Conservation (phyloP, 1,140 invertebrate species). For the Calliopsis andreniformis region DNA sequence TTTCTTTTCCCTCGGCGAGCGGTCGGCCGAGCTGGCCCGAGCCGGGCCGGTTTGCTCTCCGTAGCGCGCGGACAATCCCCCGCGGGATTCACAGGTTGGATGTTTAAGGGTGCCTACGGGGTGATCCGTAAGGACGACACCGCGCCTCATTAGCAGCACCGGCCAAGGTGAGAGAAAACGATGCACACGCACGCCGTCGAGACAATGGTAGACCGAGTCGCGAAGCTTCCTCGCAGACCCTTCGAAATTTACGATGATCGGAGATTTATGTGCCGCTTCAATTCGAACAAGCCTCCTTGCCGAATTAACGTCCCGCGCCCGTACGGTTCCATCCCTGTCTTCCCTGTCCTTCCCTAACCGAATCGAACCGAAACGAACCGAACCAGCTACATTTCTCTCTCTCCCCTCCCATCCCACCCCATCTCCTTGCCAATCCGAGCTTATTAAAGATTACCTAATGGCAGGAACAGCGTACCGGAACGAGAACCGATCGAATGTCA, state of each 20-base stretch:
- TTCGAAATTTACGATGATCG: constrained; percentile 46
- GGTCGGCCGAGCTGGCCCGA: neutral
- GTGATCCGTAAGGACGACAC: constrained; percentile 63
- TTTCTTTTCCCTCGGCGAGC: constrained; percentile 32
- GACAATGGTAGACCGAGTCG: constrained; percentile 33
- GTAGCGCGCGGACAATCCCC: constrained; percentile 30
- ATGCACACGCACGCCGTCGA: constrained; percentile 8
- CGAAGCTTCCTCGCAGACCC: neutral
- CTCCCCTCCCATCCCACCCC: too few species aligned
- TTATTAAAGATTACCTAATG: too few species aligned
- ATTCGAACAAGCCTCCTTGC: constrained; percentile 26
- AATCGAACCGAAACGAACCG: neutral
- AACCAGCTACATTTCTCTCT: neutral
- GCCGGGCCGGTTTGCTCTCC: constrained; percentile 31
- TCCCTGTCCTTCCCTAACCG: neutral
- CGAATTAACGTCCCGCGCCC: constrained; percentile 29
- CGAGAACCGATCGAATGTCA: constrained; percentile 30
- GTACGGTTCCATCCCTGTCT: constrained; percentile 25
- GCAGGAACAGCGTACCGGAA: constrained; percentile 14
- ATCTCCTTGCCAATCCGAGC: too few species aligned
- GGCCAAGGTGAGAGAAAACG: constrained; percentile 46
- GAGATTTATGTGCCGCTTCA: constrained; percentile 40
- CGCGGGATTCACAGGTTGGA: constrained; percentile 25
- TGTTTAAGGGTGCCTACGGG: constrained; percentile 52
- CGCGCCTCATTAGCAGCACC: constrained; percentile 49